Evolutionary conservation across 1,140 invertebrate species (phyloP), one percentile per base, ranked within the genome.

Genomic region (Aleiodes sp.): DNA sequence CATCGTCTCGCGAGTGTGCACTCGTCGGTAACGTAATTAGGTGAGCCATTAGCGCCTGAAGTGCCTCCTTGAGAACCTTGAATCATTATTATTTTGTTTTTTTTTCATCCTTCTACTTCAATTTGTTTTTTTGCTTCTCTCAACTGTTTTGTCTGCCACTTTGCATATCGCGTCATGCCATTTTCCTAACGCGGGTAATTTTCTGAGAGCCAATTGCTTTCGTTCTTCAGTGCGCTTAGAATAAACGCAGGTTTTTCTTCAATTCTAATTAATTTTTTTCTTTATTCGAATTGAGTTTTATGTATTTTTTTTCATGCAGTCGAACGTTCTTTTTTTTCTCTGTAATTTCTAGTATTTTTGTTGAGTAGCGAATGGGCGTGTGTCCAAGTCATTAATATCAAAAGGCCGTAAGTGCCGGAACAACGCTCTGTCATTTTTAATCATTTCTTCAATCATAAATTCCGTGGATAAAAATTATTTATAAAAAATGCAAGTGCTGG

Each of bases 11-110:
- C 52, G 29, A 66, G 39, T 66, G 52, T 59, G 56, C 57, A 60
- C 56, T 60, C 65, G 63, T 68, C 37, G 39, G 57, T 46, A 62
- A 35, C 56, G 63, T 72, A 72, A 72, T 72, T 72, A 64, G 71
- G 62, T 72, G 46, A 72, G 61, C 67, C 67, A 72, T 72, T 72
- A 72, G 57, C 67, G 64, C 71, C 66, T 39, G 59, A 37, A 61
- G 64, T 66, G 66, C 66, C 28, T 60, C 64, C 57, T 70, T 72
- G 71, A 62, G 71, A 72, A 72, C 60, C 52, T 59, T 57, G 56
- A 66, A 72, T 72, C 35, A 65, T 69, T 70, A 65, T 57, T 68
- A 64, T 66, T 57, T 9, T 19, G 7, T 46, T 12, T 65, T 56
- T 31, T 52, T 46, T 10, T 39, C 19, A 31, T 31, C 26, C 52